Base-by-base conservation (phyloP, 2,888 invertebrate genomes). In the Andrena trimmerana region DNA sequence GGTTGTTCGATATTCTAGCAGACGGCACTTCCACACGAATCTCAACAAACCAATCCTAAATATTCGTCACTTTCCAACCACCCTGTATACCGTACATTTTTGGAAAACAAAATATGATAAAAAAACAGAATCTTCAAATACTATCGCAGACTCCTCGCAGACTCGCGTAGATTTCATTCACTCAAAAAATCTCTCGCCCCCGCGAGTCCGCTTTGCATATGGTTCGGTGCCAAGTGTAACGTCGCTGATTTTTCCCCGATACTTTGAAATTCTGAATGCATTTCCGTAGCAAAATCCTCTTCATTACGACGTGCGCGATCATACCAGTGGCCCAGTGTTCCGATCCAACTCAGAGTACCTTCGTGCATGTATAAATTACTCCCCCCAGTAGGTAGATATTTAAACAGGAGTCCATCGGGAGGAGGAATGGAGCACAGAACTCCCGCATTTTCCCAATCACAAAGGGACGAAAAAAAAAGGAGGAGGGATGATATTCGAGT, bases 171-270 rank as follows among this genome's bases (percentile, higher is more conserved):
- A 67, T 75, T 59, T 75, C 80, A 16, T 70, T 66, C 52, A 20
- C 60, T 29, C 50, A 29, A 75, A 67, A 75, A 80, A 27, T 69
- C 33, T 66, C 60, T 42, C 8, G 42, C 60, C 54, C 59, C 50
- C 80, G n/a, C 27, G 75, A 62, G 71, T 59, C 75, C 67, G 33
- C 59, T 80, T 82, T 75, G 29, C 81, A 80, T 75, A 70, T 57
- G 74, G 42, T 70, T 20, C 36, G 20, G 48, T 71, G 80, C 66
- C 81, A 80, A 82, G 31, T 62, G 62, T 57, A 60, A 66, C 69
- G 68, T 69, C 59, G 59, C 52, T 16, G 42, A 79, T 73, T 69
- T 69, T 24, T 52, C 36, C 66, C 10, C 66, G 54, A 66, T 57
- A 66, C 52, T 68, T 79, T 57, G 54, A 66, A 62, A 79, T 79